Conservation (phyloP, 2,888 invertebrate species). For the Meganola albula region DNA sequence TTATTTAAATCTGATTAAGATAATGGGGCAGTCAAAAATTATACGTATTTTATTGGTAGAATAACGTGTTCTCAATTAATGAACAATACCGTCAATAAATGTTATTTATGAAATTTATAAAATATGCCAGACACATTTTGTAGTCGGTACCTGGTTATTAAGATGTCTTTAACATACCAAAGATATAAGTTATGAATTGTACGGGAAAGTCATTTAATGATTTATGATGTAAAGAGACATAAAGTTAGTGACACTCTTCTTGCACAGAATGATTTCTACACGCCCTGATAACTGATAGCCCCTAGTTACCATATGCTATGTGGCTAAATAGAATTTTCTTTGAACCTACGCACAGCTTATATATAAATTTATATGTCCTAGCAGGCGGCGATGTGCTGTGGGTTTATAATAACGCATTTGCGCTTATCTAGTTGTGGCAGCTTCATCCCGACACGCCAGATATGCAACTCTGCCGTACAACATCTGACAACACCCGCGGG, state of each 20-base stretch:
- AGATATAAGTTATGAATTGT: too few relatives aligned
- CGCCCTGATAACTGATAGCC: too few relatives aligned
- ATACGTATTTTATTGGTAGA: constrained; percentile 12
- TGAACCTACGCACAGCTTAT: constrained; percentile 65
- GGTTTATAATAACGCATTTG: constrained; percentile 64
- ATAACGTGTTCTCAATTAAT: constrained; percentile 9
- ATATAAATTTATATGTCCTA: constrained; percentile 73
- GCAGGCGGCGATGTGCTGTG: constrained; percentile 40
- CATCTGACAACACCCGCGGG: constrained; percentile 60
- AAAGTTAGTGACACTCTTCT: too few relatives aligned
- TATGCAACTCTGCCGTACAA: constrained; percentile 49
- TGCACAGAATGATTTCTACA: too few relatives aligned
- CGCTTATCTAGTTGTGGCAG: constrained; percentile 64
- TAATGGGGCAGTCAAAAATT: constrained; percentile 17
- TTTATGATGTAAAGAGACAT: too few relatives aligned
- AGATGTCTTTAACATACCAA: too few relatives aligned
- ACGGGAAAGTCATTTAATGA: too few relatives aligned
- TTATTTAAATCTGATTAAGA: constrained; percentile 25
- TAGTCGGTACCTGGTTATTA: too few relatives aligned
- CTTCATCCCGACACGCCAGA: constrained; percentile 45
- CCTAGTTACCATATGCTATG: too few relatives aligned
- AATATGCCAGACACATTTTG: too few relatives aligned
- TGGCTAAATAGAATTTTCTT: constrained; percentile 57
- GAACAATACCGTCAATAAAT: constrained; percentile 17
- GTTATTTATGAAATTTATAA: constrained; percentile 8